Base-by-base conservation (phyloP, 2,888 invertebrate species). In the Taphrorychus bicolor region DNA sequence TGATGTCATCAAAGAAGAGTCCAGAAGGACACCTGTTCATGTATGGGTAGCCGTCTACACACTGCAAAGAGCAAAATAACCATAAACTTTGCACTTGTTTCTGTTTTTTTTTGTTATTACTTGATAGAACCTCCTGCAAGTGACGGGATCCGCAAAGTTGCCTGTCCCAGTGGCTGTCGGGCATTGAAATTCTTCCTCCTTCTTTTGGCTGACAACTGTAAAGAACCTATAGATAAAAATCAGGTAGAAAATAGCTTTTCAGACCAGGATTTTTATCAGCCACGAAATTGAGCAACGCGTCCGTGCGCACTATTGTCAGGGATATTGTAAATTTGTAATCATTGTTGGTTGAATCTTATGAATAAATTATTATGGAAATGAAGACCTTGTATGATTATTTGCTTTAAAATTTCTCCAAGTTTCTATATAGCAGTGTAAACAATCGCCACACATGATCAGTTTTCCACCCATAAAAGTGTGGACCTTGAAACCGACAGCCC, bases 31-130 rank as follows among this genome's bases (percentile, higher is more conserved):
- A 96, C 78, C 93, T 87, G 82, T 93, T 94, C 76, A 91, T 76
- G 81, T 95, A 95, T 1, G 95, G 94, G 79, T 87, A 93, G 67
- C 93, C 93, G 83, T 95, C 94, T 59, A 95, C 95, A 81, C 95
- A 96, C 94, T 95, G 82, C 73, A 73, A 77, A 76, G 32, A 21
- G n/a, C 11, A 57, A 9, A 23, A 41, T 52, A 11, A 9, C n/a
- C n/a, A n/a, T n/a, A n/a, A n/a, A n/a, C n/a, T n/a, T n/a, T n/a
- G n/a, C n/a, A n/a, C n/a, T n/a, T n/a, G 14, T 18, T 1, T 7
- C 3, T 3, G 11, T 32, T 7, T 45, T 9, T 5, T 45, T 45
- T 1, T 45, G 1, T 14, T 16, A 2, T 82, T 84, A 94, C 94
- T 87, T 95, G 95, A 84, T 94, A 95, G 84, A 95, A 95, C 77